These are phyloP conservation scores for Heteronetta atricapilla DNA, from an alignment of 2,113 vertebrate genomes.

Conservation along the genomic window DNA sequence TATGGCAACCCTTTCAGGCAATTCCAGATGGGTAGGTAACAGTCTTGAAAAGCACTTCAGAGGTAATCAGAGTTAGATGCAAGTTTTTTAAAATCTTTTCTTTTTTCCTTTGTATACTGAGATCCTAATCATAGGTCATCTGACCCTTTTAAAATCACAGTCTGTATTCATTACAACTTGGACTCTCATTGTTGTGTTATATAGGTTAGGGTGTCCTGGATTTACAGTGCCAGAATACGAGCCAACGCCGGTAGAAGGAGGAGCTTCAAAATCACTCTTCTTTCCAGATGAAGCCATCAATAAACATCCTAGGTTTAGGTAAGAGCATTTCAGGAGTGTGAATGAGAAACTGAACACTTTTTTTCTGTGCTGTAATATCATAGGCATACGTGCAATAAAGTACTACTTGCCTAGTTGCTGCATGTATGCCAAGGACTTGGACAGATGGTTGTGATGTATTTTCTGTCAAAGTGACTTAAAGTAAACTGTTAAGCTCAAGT, in stretches of 20 bases:
- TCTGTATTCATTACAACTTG: neutral
- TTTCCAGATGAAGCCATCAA: constrained; percentile 97
- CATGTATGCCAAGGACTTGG: neutral
- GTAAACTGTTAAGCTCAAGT: neutral
- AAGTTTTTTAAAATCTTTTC: neutral
- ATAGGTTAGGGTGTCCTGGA: constrained; percentile 92
- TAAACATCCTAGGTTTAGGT: constrained; percentile 96
- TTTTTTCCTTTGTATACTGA: neutral
- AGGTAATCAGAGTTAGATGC: neutral
- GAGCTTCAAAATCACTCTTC: constrained; percentile 94
- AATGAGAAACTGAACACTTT: neutral
- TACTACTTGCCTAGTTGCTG: neutral
- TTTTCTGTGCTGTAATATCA: neutral
- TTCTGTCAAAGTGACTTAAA: neutral
- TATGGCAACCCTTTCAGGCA: neutral
- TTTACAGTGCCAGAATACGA: constrained; percentile 88
- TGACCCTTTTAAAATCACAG: neutral
- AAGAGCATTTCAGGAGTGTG: neutral
- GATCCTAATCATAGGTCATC: neutral
- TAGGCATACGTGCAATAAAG: neutral
- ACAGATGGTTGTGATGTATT: neutral
- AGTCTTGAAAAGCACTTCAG: neutral
- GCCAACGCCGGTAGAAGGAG: constrained; percentile 89
- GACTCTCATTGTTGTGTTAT: constrained; percentile 43
- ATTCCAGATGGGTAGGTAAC: neutral